A percentile compares a stretch with the other conserved stretches of the same genome.
Conservation (phyloP, 2,797 vertebrate genomes). For the Poeciliopsis gracilis region DNA sequence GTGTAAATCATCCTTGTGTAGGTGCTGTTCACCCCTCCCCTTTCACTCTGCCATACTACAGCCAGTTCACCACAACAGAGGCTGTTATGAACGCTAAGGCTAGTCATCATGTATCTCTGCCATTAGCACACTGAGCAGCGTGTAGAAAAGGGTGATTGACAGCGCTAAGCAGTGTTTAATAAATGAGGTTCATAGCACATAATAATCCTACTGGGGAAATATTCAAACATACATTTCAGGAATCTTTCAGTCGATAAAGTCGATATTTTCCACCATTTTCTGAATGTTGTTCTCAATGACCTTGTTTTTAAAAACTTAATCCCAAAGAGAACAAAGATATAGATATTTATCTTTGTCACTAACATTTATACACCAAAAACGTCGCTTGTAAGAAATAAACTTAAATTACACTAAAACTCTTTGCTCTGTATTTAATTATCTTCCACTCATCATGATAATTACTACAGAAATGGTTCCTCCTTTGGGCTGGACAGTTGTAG, state of each 20-base stretch:
- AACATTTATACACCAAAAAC: not conserved
- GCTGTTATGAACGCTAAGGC: no score
- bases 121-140: no score
- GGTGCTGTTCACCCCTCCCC: no score
- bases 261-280: not conserved
- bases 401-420: not conserved
- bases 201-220: no score
- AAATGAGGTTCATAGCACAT: no score
- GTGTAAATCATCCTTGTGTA: no score
- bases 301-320: not conserved
- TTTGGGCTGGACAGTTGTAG: not conserved
- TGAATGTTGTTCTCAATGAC: not conserved
- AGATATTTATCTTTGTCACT: not conserved
- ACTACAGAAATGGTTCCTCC: not conserved
- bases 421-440: not conserved
- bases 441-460: not conserved
- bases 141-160: no score
- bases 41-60: no score
- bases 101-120: no score
- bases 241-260: not conserved
- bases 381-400: not conserved
- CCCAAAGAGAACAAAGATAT: not conserved
- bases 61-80: no score
- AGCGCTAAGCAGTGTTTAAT: no score
- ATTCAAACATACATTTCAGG: not conserved